These are phyloP conservation scores for Rhabdophis nuchalis DNA, from an alignment of 2,797 vertebrate species.

Conservation along the genomic window DNA sequence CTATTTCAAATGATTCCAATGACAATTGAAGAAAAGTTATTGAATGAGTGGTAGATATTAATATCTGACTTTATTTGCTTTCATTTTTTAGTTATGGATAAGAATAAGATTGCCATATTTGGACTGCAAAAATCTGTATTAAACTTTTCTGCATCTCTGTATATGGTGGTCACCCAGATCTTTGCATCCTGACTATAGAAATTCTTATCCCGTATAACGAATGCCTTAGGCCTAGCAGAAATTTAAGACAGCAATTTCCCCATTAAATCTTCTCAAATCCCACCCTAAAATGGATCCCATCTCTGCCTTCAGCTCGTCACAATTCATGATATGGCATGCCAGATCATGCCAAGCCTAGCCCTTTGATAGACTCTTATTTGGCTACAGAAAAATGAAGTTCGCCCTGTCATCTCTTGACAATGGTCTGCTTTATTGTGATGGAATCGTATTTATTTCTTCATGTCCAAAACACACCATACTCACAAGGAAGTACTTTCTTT, in stretches of 20 bases:
- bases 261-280: neutral
- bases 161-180: neutral
- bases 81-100: neutral
- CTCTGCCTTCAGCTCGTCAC: neutral
- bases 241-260: neutral
- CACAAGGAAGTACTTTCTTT: neutral
- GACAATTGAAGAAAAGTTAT: neutral
- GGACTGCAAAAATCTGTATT: neutral
- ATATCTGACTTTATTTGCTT: neutral
- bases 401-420: constrained; percentile 27
- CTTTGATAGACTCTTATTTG: neutral
- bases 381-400: neutral
- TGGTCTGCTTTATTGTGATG: constrained; percentile 23
- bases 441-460: neutral
- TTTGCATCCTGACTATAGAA: neutral
- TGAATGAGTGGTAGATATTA: neutral
- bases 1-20: neutral
- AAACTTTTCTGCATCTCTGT: neutral
- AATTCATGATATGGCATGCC: neutral
- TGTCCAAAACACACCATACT: constrained; percentile 28
- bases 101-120: neutral
- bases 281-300: neutral
- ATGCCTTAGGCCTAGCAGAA: neutral
- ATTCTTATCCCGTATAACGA: neutral
- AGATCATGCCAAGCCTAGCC: neutral